These are phyloP conservation scores for Neria commutata DNA, from an alignment of 2,888 invertebrate species.

Conservation along the genomic window DNA sequence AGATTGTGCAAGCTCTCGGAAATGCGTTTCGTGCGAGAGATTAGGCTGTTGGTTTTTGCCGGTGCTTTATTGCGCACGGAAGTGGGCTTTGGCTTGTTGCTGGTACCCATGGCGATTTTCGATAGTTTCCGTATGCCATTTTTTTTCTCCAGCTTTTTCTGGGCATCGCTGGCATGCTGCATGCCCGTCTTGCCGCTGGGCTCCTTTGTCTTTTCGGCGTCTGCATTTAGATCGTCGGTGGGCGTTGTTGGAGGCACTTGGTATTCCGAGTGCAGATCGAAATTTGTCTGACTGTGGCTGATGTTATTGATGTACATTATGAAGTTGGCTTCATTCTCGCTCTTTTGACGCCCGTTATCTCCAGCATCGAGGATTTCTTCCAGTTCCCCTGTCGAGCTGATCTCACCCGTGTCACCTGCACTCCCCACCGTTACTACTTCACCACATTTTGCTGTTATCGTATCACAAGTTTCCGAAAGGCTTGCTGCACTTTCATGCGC, in stretches of 20 bases:
- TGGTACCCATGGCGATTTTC: neutral
- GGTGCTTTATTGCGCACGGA: too few species aligned
- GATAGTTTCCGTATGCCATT: neutral
- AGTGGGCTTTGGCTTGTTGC: neutral
- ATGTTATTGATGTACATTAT: slow-evolving; percentile 13
- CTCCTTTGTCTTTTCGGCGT: neutral
- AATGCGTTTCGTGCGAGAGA: slow-evolving; percentile 24
- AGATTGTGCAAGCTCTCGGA: slow-evolving; percentile 26
- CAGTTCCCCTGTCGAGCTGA: too few species aligned
- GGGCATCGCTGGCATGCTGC: too few species aligned
- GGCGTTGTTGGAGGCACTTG: slow-evolving; percentile 13
- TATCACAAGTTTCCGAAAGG: too few species aligned
- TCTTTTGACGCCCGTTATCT: neutral
- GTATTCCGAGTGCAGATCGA: slow-evolving; percentile 1
- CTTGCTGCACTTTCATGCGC: too few species aligned
- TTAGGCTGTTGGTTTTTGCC: neutral
- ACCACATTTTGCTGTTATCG: neutral
- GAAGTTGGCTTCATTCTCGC: slow-evolving; percentile 1
- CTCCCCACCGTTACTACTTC: neutral
- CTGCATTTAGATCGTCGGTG: neutral
- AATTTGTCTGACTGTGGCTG: slow-evolving; percentile 7
- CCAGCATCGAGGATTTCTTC: neutral
- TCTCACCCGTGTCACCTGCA: neutral
- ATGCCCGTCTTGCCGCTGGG: neutral
- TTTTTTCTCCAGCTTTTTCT: neutral